Percentiles rank a stretch among this genome's conserved stretches.
Evolutionary conservation across 2,888 invertebrate genomes (phyloP).

Genomic region (Tupiocoris notatus): DNA sequence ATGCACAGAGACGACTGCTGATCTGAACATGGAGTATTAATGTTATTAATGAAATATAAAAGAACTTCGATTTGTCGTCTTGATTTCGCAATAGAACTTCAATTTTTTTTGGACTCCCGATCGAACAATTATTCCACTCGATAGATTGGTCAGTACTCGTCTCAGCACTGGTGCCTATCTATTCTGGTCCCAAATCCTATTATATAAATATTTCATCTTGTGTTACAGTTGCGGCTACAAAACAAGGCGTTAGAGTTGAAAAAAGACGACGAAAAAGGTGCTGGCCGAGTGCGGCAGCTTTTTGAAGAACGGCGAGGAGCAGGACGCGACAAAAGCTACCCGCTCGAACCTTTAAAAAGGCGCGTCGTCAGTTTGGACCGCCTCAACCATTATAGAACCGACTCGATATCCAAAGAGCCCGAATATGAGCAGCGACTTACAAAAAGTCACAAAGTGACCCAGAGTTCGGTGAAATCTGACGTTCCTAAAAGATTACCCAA

Average conservation of each 20-base stretch:
- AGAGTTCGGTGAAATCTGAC: slow-evolving; percentile 11
- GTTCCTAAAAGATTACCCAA: slow-evolving; percentile 54
- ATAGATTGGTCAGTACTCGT: no score
- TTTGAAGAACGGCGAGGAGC: slow-evolving; percentile 68
- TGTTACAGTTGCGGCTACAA: slow-evolving; percentile 31
- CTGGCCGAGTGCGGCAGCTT: slow-evolving; percentile 73
- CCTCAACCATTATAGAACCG: slow-evolving; percentile 25
- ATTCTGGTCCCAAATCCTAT: no score
- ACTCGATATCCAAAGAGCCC: slow-evolving; percentile 1
- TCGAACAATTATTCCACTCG: no score
- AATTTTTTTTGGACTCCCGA: no score
- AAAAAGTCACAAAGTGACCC: slow-evolving; percentile 28
- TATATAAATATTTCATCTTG: no score
- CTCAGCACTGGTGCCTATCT: no score
- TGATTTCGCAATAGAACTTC: no score
- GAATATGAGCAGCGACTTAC: slow-evolving; percentile 21
- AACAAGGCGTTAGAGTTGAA: slow-evolving; percentile 37
- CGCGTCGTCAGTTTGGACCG: slow-evolving; percentile 47
- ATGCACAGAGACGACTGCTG: no score
- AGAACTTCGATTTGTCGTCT: no score
- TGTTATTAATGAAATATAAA: no score
- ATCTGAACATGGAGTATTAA: no score
- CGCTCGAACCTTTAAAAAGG: slow-evolving; percentile 69
- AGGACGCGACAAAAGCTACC: slow-evolving; percentile 70
- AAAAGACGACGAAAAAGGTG: slow-evolving; percentile 28